A percentile compares a stretch with the other conserved stretches of the same genome.
These are phyloP conservation scores for Bradysia coprophila DNA, from an alignment of 1,140 invertebrate genomes.

Conservation along the genomic window DNA sequence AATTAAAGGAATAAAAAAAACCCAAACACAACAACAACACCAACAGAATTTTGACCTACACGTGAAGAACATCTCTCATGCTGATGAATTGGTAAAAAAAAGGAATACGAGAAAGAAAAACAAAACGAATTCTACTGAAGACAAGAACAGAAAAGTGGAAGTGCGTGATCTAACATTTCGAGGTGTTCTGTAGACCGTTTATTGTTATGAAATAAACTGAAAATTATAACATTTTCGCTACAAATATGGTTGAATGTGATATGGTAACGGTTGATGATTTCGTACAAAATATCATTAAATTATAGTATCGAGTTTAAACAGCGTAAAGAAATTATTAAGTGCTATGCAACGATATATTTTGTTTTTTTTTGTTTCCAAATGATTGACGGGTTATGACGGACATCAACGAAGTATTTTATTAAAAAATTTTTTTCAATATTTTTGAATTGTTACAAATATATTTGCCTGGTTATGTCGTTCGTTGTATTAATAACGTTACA, in stretches of 20 bases:
- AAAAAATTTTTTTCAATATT: no score
- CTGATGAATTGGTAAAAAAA: no score
- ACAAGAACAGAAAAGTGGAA: not conserved
- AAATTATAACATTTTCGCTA: not conserved
- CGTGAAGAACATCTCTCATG: not conserved
- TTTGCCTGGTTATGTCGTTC: no score
- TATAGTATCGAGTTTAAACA: not conserved
- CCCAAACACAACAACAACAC: no score
- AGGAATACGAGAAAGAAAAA: no score
- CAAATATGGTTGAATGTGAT: not conserved
- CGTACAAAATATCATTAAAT: no score
- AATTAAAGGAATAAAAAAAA: no score
- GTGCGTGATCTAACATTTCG: not conserved
- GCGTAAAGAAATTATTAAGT: not conserved
- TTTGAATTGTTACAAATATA: no score
- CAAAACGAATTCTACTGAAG: no score
- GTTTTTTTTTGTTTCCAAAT: not conserved
- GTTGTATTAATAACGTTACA: no score
- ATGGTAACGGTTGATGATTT: not conserved
- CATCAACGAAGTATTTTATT: no score
- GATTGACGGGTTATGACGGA: not conserved
- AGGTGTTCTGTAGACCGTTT: not conserved
- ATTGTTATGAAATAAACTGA: not conserved
- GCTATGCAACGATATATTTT: not conserved
- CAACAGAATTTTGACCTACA: not conserved